Evolutionary conservation across 2,113 vertebrate genomes (phyloP).

Genomic region (Spheniscus mendiculus): DNA sequence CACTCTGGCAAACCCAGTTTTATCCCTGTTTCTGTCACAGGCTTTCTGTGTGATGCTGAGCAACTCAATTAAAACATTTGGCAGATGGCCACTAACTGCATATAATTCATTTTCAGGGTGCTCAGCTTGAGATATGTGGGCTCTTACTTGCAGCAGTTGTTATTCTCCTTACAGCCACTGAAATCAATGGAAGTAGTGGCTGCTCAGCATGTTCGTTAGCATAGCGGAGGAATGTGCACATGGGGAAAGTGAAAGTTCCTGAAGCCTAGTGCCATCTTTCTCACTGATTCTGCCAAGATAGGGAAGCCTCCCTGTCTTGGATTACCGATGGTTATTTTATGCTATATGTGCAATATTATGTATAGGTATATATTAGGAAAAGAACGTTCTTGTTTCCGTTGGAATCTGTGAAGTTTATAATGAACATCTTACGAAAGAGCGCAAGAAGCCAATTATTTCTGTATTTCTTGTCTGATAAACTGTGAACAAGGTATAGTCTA

Average conservation of each 20-base stretch:
- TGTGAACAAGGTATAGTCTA: background rate
- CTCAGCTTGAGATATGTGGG: conserved; percentile 59
- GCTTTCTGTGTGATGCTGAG: conserved; percentile 42
- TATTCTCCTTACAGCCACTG: conserved; percentile 39
- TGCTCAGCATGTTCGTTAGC: conserved; percentile 7
- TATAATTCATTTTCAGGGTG: conserved; percentile 68
- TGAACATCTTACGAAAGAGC: background rate
- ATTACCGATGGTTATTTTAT: background rate
- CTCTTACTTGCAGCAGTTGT: conserved; percentile 51
- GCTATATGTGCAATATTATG: background rate
- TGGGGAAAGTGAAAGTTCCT: background rate
- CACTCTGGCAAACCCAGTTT: conserved; percentile 43
- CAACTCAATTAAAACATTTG: conserved; percentile 68
- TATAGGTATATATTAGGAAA: background rate
- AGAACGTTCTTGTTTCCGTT: background rate
- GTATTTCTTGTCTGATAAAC: background rate
- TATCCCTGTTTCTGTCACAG: conserved; percentile 60
- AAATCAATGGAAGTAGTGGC: conserved; percentile 26
- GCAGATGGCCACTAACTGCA: conserved; percentile 60
- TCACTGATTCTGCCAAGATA: background rate
- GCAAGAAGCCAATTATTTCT: background rate
- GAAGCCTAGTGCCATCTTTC: background rate
- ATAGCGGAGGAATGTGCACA: background rate
- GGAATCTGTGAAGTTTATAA: background rate
- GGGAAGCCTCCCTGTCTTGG: background rate